A percentile compares a stretch with the other conserved stretches of the same genome.
phyloP scores from a whole-genome alignment of 2,797 vertebrate species.

The Emydoidea blandingii region DNA sequence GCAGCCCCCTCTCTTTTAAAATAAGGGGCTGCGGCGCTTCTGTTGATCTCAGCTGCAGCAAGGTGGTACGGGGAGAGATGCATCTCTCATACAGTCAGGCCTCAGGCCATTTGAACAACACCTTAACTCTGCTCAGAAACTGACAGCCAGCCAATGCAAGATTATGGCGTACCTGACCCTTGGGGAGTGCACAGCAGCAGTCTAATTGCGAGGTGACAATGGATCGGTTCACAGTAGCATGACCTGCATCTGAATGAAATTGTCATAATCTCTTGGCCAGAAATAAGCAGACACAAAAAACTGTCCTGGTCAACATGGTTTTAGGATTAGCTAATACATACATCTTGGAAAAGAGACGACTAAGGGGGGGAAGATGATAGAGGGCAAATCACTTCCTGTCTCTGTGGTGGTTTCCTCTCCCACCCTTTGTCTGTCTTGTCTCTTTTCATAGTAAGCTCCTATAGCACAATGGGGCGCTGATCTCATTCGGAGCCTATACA shows the following conservation, averaged over 20 bases:
- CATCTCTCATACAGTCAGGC: not conserved
- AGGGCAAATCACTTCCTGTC: not conserved
- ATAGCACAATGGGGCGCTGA: not conserved
- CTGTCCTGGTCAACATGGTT: not conserved
- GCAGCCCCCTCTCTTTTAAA: not conserved
- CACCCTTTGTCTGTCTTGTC: not conserved
- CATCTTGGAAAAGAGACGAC: not conserved
- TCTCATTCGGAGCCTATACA: not conserved
- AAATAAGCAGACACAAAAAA: not conserved
- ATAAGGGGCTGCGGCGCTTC: not conserved
- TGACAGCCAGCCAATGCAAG: not conserved
- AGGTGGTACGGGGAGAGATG: not conserved
- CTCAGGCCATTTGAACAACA: not conserved
- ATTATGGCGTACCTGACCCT: not conserved
- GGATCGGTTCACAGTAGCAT: not conserved
- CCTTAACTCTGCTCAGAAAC: not conserved
- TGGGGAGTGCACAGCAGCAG: not conserved
- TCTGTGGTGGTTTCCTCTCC: conserved; percentile 2
- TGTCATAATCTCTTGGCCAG: not conserved
- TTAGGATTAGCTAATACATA: not conserved
- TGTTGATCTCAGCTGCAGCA: not conserved
- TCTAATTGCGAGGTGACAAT: not conserved
- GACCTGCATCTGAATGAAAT: not conserved
- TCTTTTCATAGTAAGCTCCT: conserved; percentile 3
- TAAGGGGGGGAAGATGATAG: not conserved